Conservation (phyloP, 2,797 vertebrate genomes). For the Pipistrellus nathusii region DNA sequence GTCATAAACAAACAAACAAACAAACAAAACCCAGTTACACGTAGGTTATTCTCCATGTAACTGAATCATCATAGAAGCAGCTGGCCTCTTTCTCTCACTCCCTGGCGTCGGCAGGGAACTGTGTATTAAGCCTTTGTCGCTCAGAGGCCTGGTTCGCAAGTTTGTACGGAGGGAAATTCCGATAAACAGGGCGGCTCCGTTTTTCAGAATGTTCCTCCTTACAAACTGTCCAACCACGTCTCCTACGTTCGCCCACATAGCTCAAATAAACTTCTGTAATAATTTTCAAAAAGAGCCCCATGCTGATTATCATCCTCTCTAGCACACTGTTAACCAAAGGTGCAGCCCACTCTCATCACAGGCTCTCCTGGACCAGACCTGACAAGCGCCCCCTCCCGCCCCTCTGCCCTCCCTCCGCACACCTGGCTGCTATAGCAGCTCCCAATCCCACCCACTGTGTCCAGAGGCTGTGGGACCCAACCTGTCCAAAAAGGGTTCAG, state of each 20-base stretch:
- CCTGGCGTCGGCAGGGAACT: not conserved
- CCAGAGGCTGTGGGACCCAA: not conserved
- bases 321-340: not conserved
- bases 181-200: too few relatives aligned
- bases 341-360: not conserved
- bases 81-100: not conserved
- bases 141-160: too few relatives aligned
- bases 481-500: not conserved
- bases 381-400: not conserved
- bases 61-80: not conserved
- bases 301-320: not conserved
- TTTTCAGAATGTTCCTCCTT: too few relatives aligned
- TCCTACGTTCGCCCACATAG: too few relatives aligned
- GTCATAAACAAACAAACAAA: not conserved
- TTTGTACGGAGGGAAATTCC: too few relatives aligned
- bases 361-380: not conserved
- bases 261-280: too few relatives aligned
- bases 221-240: too few relatives aligned
- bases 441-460: not conserved
- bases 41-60: not conserved
- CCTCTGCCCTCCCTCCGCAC: not conserved
- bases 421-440: not conserved
- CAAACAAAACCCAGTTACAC: not conserved
- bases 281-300: too few relatives aligned
- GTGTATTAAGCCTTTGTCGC: not conserved